Evolutionary conservation across 1,140 invertebrate species (phyloP), one percentile per base, ranked within the genome.

Genomic region (Epicauta chinensis): DNA sequence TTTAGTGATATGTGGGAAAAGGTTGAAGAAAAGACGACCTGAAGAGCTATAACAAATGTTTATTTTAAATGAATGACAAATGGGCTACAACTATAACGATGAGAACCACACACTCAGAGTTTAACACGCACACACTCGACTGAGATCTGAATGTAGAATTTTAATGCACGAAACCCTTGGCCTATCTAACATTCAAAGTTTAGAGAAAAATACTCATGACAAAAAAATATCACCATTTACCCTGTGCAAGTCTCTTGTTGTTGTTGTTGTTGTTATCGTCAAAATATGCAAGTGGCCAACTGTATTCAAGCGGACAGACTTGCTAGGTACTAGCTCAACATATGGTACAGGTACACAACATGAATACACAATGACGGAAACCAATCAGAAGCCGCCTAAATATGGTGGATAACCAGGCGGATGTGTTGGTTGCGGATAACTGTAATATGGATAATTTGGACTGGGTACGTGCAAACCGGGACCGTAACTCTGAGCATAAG

Each of bases 371-470:
- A 59, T 62, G 64, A 69, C 58, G 60, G 65, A 68, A 66, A 68
- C 64, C 66, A 64, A 76, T 77, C 74, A 80, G 68, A 78, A 80
- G 51, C 75, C 73, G 58, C 77, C 77, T 62, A 77, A 69, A 43
- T 74, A 72, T 7, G 75, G 69, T 52, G 74, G 74, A 44, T 71
- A 68, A 47, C 73, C 66, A 45, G 74, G 72, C 43, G 73, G 71
- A 60, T 74, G 73, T 53, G 70, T 66, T 14, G 73, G 69, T 62
- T 68, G 67, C 16, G 67, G 67, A 56, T 70, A 70, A 63, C 64
- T 62, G 55, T 69, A 70, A 57, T 78, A 78, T 5, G 75, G 75
- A 65, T 77, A 78, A 54, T 77, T 76, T 13, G 76, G 76, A 56
- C 72, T 74, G 46, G 76, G 76, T 58, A 78, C 68, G 55, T 78